Evolutionary conservation across 1,140 invertebrate genomes (phyloP).

Genomic region (Drosophila willistoni): DNA sequence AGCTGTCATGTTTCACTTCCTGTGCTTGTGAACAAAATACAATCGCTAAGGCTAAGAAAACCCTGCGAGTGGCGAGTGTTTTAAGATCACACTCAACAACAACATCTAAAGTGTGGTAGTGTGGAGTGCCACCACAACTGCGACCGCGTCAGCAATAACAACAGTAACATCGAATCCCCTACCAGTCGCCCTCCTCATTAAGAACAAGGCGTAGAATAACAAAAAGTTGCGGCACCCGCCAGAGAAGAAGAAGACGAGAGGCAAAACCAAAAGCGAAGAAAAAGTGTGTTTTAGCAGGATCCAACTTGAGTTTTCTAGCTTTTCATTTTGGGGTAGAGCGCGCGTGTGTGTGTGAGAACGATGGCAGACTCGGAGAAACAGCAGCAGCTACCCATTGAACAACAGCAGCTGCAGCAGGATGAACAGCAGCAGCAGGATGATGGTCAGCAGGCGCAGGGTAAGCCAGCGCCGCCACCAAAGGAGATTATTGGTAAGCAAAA

Average conservation of each 20-base stretch:
- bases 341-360: conserved; percentile 52
- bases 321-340: conserved; percentile 57
- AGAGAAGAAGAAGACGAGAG: conserved; percentile 14
- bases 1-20: conserved; percentile 79
- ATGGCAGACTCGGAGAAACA: conserved; percentile 83
- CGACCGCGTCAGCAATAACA: conserved; percentile 56
- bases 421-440: conserved; percentile 60
- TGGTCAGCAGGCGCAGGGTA: conserved; percentile 66
- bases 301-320: conserved; percentile 52
- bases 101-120: conserved; percentile 77
- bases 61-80: conserved; percentile 82
- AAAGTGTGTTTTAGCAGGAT: conserved; percentile 24
- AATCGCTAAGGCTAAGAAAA: conserved; percentile 74
- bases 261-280: conserved; percentile 10
- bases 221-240: conserved; percentile 59
- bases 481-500: conserved; percentile 78
- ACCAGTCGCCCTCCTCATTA: conserved; percentile 30
- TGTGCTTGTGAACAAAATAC: conserved; percentile 76
- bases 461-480: conserved; percentile 75
- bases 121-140: conserved; percentile 80
- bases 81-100: conserved; percentile 83
- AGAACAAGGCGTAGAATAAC: conserved; percentile 49
- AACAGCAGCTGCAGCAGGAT: conserved; percentile 61
- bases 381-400: conserved; percentile 56
- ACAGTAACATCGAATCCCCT: conserved; percentile 48